These are phyloP conservation scores for Cosmopolites sordidus DNA, from an alignment of 2,888 invertebrate genomes.

Conservation along the genomic window DNA sequence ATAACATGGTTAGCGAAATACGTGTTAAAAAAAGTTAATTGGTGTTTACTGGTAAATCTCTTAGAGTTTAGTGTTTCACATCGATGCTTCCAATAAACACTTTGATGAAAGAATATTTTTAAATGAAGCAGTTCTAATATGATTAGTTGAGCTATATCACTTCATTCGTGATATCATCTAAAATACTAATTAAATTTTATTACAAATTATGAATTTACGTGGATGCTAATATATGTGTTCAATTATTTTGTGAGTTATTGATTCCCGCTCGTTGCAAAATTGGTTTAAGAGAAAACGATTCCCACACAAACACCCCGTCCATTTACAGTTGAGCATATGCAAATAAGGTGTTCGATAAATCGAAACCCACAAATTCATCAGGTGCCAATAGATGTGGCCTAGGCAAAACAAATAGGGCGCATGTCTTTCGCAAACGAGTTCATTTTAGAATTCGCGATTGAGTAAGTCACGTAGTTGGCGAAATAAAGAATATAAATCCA, in stretches of 20 bases:
- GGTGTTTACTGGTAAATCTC: too few species aligned
- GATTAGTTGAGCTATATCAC: too few species aligned
- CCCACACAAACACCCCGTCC: neutral
- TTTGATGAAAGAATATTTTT: too few species aligned
- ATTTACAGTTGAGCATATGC: neutral
- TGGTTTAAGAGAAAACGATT: neutral
- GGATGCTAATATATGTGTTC: too few species aligned
- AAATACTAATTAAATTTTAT: too few species aligned
- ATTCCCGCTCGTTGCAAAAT: neutral
- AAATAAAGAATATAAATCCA: slow-evolving; percentile 24
- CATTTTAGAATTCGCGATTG: slow-evolving; percentile 16
- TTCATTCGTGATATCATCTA: too few species aligned
- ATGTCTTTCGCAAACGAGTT: slow-evolving; percentile 20
- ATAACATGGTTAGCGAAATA: too few species aligned
- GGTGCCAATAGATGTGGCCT: slow-evolving; percentile 12
- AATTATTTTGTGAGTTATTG: neutral
- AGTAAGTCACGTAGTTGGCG: slow-evolving; percentile 21
- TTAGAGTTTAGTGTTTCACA: too few species aligned
- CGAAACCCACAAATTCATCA: slow-evolving; percentile 10
- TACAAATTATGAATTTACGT: too few species aligned
- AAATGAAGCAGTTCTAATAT: too few species aligned
- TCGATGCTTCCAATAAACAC: too few species aligned
- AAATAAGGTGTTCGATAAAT: neutral
- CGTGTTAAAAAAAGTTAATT: too few species aligned
- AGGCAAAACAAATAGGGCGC: slow-evolving; percentile 15